Evolutionary conservation across 2,888 invertebrate genomes (phyloP), one percentile per base, ranked within the genome.

Genomic region (Oscheius onirici): DNA sequence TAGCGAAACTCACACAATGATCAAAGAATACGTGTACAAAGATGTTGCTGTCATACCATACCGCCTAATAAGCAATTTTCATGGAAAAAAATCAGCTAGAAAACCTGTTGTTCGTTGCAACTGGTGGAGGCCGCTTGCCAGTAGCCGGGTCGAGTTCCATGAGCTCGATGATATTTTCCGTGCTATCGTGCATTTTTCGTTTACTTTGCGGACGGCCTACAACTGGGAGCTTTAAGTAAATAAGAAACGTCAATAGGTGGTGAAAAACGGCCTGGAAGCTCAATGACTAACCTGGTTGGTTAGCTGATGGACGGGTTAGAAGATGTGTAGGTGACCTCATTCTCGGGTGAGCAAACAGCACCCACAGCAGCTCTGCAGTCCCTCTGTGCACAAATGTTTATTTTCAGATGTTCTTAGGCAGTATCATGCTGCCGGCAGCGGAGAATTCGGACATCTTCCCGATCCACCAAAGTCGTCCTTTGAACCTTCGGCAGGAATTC

Each of bases 391-490:
- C 20, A 24, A 13, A 41, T 67, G 20, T 40, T 26, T 43, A 51
- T 67, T 58, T 49, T 43, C 63, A 63, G 63, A 63, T 63, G 49
- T 46, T 46, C 43, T 63, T 43, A 63, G 79, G 22, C 61, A 63
- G 60, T 82, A 82, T 58, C 77, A 76, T n/a, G 74, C 82, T 10
- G 8, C 58, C 22, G 76, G 74, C 24, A 73, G 61, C 41, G 79
- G 75, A 5, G 79, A 78, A 41, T 82, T 79, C 72, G 82, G 82
- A 54, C 80, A 79, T 66, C 74, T 82, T 67, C 77, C 78, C 20
- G 80, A 80, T 26, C 78, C 78, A 52, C 82, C 82, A 46, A 78
- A 77, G 49, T 72, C 76, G 17, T 72, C 74, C 46, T 82, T 80
- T 71, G 74, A 76, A 51, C 74, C 43, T 65, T 24, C 34, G 78